Evolutionary conservation across 2,888 invertebrate genomes (phyloP), one percentile per base, ranked within the genome.

Genomic region (Amaurobius ferox): DNA sequence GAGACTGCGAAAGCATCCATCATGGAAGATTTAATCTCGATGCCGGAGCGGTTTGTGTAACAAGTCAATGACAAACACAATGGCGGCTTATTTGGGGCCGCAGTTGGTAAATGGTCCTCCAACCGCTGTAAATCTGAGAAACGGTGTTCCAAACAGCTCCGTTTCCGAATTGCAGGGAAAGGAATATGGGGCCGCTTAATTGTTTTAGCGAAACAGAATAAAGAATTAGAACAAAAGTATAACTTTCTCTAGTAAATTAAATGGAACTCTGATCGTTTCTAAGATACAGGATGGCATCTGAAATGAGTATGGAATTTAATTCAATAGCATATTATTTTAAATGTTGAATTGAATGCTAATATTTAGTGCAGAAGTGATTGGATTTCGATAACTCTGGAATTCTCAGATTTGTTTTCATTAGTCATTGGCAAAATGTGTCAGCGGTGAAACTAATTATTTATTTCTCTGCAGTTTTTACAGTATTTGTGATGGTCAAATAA

Each of bases 51-150:
- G 55, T 55, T 55, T 55, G 55, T 23, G 23, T 23, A 23, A 23
- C 55, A 23, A 55, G 55, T 23, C 5, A 55, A 55, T 55, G 55
- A 55, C 55, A 55, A 55, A 55, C 55, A 55, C 55, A 55, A 55
- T 55, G 55, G 55, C 55, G 19, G 23, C 19, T 55, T 23, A 55
- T 55, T 55, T 55, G 19, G 55, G 55, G 55, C 55, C 55, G 55
- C 55, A 23, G 55, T 55, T 55, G 55, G 55, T 55, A 55, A 55
- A 55, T 23, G 55, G 23, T 1, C 5, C 55, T 55, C 23, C 19
- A 23, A 23, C 55, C 55, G 55, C 55, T 23, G 55, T 55, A 55
- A 55, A 55, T 55, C 55, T 55, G 19, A 23, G 55, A 23, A 55
- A 55, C 23, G 7, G 23, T 23, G 19, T n/a, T 5, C 23, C 1